Base-by-base conservation (phyloP, 2,888 invertebrate genomes). In the Endomychus coccineus region DNA sequence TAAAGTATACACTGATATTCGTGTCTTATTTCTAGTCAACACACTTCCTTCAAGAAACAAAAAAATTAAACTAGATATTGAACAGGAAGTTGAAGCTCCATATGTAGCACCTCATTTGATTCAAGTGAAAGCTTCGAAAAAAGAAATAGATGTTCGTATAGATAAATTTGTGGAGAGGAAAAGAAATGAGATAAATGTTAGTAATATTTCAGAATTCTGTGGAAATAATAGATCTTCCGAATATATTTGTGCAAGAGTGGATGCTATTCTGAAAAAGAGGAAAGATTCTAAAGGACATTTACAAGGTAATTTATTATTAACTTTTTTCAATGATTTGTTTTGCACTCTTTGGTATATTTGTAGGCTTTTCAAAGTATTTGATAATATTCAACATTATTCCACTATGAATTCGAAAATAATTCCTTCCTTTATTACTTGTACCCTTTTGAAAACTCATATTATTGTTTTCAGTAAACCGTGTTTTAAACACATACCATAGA, bases 231-330 rank as follows among this genome's bases (percentile, higher is more conserved):
- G 63, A 29, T 69, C 71, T 36, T 68, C 67, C 14, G 68, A 71
- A 44, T 69, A 68, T 45, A 76, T 76, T 1, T 89, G 89, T 65
- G 88, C 89, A 1, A 69, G 89, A 55, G 78, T 85, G 9, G 75
- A 84, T 57, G 80, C 87, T 23, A 73, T 78, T 47, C 74, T 86
- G 40, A 70, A 80, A 3, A 79, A 76, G 45, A 71, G 81, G 34
- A 80, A 76, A 48, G 83, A 81, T 55, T 81, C 82, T 0, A 85
- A 81, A 57, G 81, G 86, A 45, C 88, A 86, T 66, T 70, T 89
- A 37, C 82, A 80, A 75, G 81, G 87, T 86, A 64, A 19, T 19
- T 19, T 19, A 7, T 19, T 19, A 7, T n/a, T n/a, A n/a, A n/a
- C n/a, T n/a, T n/a, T n/a, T n/a, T n/a, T n/a, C n/a, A n/a, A n/a